Base-by-base conservation (phyloP, 1,140 invertebrate species). In the Tetramorium alpestre region DNA sequence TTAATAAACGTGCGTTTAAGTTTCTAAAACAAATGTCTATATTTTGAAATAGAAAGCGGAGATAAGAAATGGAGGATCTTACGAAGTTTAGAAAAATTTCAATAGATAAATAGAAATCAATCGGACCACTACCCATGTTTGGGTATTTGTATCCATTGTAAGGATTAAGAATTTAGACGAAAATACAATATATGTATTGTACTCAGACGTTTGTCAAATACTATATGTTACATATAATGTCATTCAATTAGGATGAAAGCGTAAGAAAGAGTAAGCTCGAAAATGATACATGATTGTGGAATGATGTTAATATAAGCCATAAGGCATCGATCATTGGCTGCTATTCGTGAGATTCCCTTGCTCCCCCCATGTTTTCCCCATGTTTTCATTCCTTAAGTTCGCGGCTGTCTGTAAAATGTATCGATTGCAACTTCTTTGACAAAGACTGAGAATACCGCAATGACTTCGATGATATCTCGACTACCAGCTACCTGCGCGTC, bases 401-500 rank as follows among this genome's bases (percentile, higher is more conserved):
- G 75, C 51, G 51, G 6, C 54, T 60, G 28, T 88, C 49, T 25
- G 49, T 60, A 58, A 70, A 11, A 47, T 51, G 28, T 18, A 51
- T 85, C 88, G 81, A 82, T 78, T 67, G 8, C 85, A 64, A 76
- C 76, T 90, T 81, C 73, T 82, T 78, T 60, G 86, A 89, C 51
- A 87, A 90, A 90, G 89, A 90, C 88, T 90, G 89, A 90, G 44
- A 89, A 85, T 82, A 60, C 58, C 80, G 82, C 85, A 85, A 88
- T 90, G 87, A 89, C 47, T 56, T 60, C n/a, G 41, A 70, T 72
- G 41, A 82, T 47, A 72, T 72, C 67, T 62, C 62, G 49, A 88
- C 47, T 54, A 80, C 25, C 76, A 56, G 51, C 80, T 70, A 80
- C 60, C 56, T 80, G 38, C 25, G 72, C 60, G 85, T 89, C 89